phyloP scores from a whole-genome alignment of 2,113 vertebrate genomes.

The Fulmarus glacialis region DNA sequence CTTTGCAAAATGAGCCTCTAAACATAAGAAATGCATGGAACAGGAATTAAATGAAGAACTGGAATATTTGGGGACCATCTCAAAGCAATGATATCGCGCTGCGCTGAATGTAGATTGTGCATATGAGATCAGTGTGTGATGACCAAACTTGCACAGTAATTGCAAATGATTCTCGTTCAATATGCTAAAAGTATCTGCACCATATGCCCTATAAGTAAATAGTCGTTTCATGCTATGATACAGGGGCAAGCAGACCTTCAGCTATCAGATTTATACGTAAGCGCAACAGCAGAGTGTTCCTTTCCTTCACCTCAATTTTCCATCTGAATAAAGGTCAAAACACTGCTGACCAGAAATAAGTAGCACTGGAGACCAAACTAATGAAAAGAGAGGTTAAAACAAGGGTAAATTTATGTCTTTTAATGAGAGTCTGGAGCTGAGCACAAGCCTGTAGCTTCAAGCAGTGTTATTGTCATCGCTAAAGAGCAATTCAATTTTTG shows the following conservation, averaged over 20 bases:
- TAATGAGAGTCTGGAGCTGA: neutral
- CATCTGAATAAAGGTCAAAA: conserved; percentile 28
- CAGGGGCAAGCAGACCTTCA: neutral
- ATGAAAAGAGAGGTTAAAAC: conserved; percentile 42
- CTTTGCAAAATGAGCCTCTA: neutral
- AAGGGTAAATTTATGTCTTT: conserved; percentile 5
- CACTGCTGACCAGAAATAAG: conserved; percentile 12
- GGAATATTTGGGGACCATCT: neutral
- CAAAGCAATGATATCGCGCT: neutral
- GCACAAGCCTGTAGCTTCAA: neutral
- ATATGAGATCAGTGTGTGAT: neutral
- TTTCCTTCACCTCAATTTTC: conserved; percentile 32
- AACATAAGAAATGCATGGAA: neutral
- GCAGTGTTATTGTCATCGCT: neutral
- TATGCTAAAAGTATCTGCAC: neutral
- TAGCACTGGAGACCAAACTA: neutral
- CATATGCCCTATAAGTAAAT: neutral
- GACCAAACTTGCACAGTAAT: neutral
- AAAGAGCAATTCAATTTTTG: neutral
- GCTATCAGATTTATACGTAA: neutral
- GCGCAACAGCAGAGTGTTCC: neutral
- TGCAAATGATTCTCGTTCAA: neutral
- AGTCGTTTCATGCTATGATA: neutral
- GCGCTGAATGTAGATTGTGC: neutral
- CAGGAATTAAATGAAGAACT: neutral